A percentile compares a stretch with the other conserved stretches of the same genome.
These are phyloP conservation scores for Coregonus suidteri DNA, from an alignment of 2,797 vertebrate genomes.

Conservation along the genomic window DNA sequence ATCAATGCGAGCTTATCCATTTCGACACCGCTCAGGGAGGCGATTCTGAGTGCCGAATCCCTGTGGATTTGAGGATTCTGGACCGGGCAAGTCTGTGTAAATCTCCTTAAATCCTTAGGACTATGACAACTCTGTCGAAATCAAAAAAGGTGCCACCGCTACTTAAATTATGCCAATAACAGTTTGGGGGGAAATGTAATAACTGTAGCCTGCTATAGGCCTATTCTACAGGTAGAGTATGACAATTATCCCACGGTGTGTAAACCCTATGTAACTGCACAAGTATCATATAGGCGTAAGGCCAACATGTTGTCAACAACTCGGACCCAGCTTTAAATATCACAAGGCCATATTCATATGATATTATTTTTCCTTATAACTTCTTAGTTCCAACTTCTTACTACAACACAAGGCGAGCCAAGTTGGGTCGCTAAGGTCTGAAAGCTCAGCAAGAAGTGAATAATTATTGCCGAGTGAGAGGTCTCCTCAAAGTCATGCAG, in stretches of 20 bases:
- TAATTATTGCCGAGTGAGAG: slow-evolving; percentile 3
- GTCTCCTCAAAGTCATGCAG: slow-evolving; percentile 48
- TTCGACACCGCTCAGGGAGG: slow-evolving; percentile 29
- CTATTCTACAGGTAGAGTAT: too few species aligned
- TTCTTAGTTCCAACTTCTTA: too few species aligned
- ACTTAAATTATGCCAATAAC: not conserved
- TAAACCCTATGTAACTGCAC: not conserved
- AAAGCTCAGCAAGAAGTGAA: not conserved
- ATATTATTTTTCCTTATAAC: not conserved
- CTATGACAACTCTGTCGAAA: slow-evolving; percentile 3
- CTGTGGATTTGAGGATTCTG: slow-evolving; percentile 22
- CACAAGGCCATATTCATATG: not conserved
- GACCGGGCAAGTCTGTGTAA: slow-evolving; percentile 13
- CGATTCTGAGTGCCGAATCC: slow-evolving; percentile 21
- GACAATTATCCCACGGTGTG: not conserved
- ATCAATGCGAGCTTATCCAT: slow-evolving; percentile 40
- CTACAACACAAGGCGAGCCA: not conserved
- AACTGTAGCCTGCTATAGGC: not conserved
- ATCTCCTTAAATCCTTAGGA: slow-evolving; percentile 12
- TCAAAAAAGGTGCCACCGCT: not conserved
- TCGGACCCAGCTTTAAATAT: not conserved
- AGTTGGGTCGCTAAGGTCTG: slow-evolving; percentile 28
- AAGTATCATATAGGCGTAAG: not conserved
- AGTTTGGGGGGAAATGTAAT: not conserved
- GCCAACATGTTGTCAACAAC: not conserved